Conservation (phyloP, 2,797 vertebrate genomes). For the Lacerta viridis region DNA sequence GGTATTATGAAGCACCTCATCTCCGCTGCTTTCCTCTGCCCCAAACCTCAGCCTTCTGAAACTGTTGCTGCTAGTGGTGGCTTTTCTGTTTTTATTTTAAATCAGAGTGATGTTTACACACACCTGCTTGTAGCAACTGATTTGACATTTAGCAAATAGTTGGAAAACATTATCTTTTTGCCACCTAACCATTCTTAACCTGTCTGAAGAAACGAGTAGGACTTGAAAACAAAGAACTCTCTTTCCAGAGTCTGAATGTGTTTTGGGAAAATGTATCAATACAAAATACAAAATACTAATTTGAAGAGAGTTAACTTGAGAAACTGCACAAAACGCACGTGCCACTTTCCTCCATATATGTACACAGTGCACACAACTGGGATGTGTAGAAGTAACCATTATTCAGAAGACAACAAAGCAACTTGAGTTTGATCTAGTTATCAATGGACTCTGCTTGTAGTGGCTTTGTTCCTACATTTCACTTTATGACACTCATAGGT, state of each 20-base stretch:
- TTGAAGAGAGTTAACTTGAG: not conserved
- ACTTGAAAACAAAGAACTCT: not conserved
- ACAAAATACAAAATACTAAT: not conserved
- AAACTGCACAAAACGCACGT: not conserved
- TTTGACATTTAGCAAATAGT: not conserved
- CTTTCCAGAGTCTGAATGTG: not conserved
- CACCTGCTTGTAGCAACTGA: not conserved
- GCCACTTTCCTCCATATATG: not conserved
- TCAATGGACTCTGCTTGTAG: not conserved
- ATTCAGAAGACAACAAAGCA: not conserved
- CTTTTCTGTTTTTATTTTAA: not conserved
- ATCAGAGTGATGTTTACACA: not conserved
- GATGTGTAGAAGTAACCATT: not conserved
- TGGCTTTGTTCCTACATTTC: not conserved
- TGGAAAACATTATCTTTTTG: not conserved
- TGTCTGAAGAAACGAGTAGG: not conserved
- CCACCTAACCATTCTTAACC: not conserved
- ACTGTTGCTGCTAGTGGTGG: not conserved
- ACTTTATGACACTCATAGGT: not conserved
- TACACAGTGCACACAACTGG: not conserved
- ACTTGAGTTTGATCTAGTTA: not conserved
- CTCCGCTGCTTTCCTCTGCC: not conserved
- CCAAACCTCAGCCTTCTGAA: not conserved
- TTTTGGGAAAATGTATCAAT: not conserved
- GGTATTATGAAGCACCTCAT: not conserved